These are phyloP conservation scores for Tupiocoris notatus DNA, from an alignment of 2,888 invertebrate species.

Conservation along the genomic window DNA sequence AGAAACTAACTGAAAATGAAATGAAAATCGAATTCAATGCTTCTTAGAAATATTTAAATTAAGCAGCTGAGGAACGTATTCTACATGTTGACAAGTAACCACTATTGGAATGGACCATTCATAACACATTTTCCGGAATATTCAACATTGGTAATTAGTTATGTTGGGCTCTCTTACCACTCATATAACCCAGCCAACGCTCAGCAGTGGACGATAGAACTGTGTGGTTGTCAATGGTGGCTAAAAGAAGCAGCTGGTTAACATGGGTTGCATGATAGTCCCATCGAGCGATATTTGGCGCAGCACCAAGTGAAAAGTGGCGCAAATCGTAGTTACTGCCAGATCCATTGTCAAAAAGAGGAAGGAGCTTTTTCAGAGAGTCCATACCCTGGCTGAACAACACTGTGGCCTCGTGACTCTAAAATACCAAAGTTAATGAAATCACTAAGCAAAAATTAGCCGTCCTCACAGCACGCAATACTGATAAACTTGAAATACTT, in stretches of 20 bases:
- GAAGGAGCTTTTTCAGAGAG: conserved; percentile 82
- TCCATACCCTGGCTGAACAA: conserved; percentile 81
- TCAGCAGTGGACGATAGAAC: conserved; percentile 80
- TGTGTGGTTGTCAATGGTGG: conserved; percentile 80
- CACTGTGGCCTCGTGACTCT: conserved; percentile 68
- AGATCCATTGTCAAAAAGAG: conserved; percentile 91
- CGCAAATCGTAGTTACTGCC: conserved; percentile 89
- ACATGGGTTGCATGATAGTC: conserved; percentile 99
- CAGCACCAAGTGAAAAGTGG: conserved; percentile 84
- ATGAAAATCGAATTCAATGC: no score
- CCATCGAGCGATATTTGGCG: conserved; percentile 95
- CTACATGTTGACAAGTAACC: no score
- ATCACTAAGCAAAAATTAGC: no score
- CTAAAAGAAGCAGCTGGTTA: conserved; percentile 85
- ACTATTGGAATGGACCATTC: not conserved
- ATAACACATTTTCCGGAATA: not conserved
- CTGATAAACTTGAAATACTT: no score
- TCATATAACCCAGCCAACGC: conserved; percentile 93
- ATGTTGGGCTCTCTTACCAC: conserved; percentile 89
- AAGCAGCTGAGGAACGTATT: no score
- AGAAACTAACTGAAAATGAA: no score
- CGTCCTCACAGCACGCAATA: no score
- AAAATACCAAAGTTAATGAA: no score
- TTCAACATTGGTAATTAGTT: conserved; percentile 66
- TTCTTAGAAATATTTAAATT: no score